Evolutionary conservation across 1,140 invertebrate genomes (phyloP).

Genomic region (Euwallacea similis): DNA sequence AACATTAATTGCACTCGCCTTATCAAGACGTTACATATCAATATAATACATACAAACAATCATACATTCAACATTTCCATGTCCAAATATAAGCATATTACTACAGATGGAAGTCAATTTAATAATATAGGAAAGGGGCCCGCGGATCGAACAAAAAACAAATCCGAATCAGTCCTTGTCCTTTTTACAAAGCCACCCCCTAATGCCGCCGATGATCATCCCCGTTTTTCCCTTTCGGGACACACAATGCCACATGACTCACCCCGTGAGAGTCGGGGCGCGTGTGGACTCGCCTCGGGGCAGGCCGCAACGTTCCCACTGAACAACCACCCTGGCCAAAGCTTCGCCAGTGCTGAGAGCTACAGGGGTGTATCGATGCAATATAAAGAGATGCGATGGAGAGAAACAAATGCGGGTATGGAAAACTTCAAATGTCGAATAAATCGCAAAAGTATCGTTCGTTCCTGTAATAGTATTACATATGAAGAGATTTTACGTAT

Average conservation of each 20-base stretch:
- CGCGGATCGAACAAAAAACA: slow-evolving; percentile 30
- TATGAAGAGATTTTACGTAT: too few relatives aligned
- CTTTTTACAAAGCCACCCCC: slow-evolving; percentile 37
- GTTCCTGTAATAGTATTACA: not conserved
- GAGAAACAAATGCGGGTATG: not conserved
- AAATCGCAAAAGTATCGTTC: not conserved
- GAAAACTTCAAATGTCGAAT: not conserved
- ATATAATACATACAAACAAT: too few relatives aligned
- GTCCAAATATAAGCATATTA: too few relatives aligned
- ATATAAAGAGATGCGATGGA: not conserved
- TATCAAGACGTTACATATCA: too few relatives aligned
- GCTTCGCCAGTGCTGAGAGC: slow-evolving; percentile 40
- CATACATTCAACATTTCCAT: too few relatives aligned
- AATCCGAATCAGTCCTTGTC: slow-evolving; percentile 38
- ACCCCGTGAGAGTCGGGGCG: slow-evolving; percentile 47
- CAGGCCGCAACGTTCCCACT: slow-evolving; percentile 55
- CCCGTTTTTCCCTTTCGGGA: slow-evolving; percentile 30
- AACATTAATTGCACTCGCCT: too few relatives aligned
- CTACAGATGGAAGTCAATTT: too few relatives aligned
- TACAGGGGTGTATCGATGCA: slow-evolving; percentile 17
- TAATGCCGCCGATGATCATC: slow-evolving; percentile 33
- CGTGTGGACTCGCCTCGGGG: slow-evolving; percentile 52
- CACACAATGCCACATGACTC: slow-evolving; percentile 44
- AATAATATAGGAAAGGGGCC: slow-evolving; percentile 6
- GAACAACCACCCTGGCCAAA: slow-evolving; percentile 54